phyloP scores from a whole-genome alignment of 2,888 invertebrate genomes.

The Schrankia costaestrigalis region DNA sequence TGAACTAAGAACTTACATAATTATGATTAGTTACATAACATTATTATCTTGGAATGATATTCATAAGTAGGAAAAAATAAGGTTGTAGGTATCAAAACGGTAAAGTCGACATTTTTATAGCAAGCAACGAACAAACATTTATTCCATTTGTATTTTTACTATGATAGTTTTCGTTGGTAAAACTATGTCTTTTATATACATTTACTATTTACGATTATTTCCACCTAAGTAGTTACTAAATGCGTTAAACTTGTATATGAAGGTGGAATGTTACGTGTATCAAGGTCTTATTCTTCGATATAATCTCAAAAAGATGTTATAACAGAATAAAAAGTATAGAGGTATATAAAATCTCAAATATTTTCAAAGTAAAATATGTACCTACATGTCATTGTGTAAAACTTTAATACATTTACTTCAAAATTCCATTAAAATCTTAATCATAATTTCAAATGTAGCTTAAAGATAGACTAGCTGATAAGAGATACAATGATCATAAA shows the following conservation, averaged over 20 bases:
- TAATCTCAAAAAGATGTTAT: no score
- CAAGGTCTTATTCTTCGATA: no score
- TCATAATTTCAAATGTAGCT: constrained; percentile 13
- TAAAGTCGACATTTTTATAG: no score
- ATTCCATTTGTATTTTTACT: no score
- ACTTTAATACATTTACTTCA: constrained; percentile 5
- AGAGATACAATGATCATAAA: constrained; percentile 19
- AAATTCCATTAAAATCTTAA: constrained; percentile 10
- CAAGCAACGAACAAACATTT: no score
- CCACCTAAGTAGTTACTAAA: no score
- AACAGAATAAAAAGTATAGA: constrained; percentile 17
- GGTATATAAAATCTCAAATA: constrained; percentile 30
- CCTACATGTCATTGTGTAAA: constrained; percentile 12
- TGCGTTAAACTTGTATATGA: no score
- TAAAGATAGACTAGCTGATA: constrained; percentile 24
- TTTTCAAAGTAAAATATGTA: constrained; percentile 11
- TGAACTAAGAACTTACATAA: constrained; percentile 35
- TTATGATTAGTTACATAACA: constrained; percentile 15
- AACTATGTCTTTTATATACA: no score
- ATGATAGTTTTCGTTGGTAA: no score
- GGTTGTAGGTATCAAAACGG: no score
- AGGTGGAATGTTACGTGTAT: constrained; percentile 35
- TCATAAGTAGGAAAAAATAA: no score
- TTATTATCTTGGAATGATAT: constrained; percentile 39
- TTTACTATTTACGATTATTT: no score